A percentile compares a stretch with the other conserved stretches of the same genome.
phyloP scores from a whole-genome alignment of 2,797 vertebrate genomes.

The Ataeniobius toweri region DNA sequence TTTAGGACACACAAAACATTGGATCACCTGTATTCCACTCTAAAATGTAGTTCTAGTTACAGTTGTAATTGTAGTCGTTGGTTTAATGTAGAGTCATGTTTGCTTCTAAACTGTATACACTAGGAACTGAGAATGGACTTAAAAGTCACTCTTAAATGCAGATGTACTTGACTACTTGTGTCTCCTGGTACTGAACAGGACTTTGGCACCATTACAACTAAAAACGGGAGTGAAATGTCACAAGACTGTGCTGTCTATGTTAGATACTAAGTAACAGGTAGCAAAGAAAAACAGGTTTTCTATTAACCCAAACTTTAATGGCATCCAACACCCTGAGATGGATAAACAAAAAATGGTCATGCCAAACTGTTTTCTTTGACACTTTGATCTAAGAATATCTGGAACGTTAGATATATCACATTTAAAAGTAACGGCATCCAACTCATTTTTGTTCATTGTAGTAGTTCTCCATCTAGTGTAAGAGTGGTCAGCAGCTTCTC shows the following conservation, averaged over 20 bases:
- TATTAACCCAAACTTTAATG: slow-evolving; percentile 69
- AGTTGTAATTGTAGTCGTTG: too few relatives aligned
- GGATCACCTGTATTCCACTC: background rate
- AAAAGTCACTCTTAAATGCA: background rate
- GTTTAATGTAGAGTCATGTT: background rate
- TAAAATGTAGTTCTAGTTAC: too few relatives aligned
- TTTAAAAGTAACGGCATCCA: background rate
- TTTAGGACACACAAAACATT: background rate
- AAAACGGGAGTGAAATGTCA: slow-evolving; percentile 41
- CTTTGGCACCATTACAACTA: slow-evolving; percentile 35
- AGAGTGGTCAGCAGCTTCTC: slow-evolving; percentile 15
- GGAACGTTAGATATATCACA: slow-evolving; percentile 13
- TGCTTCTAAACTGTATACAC: background rate
- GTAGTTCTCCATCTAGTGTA: slow-evolving; percentile 30
- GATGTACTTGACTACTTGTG: background rate
- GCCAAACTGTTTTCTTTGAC: background rate
- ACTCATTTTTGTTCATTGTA: background rate
- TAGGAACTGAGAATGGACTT: background rate
- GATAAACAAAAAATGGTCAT: background rate
- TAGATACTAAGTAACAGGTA: slow-evolving; percentile 71
- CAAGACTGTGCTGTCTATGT: slow-evolving; percentile 39
- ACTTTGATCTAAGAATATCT: slow-evolving; percentile 8
- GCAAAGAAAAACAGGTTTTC: slow-evolving; percentile 55
- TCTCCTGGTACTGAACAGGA: slow-evolving; percentile 23
- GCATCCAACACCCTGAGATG: slow-evolving; percentile 8